Conservation (phyloP, 2,113 vertebrate genomes). For the Rissa tridactyla region DNA sequence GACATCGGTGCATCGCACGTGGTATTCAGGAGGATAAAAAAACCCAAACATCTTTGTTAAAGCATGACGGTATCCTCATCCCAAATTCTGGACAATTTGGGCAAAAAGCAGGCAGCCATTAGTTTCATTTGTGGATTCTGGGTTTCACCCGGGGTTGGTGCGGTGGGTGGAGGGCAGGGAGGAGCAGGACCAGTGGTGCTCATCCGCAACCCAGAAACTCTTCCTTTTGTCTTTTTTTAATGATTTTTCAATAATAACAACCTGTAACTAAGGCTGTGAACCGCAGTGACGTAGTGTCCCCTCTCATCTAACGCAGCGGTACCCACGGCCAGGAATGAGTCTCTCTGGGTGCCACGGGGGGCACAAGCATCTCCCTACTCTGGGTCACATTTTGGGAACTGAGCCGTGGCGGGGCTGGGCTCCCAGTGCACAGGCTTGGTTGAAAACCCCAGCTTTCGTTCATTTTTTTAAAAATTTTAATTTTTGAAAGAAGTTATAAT, state of each 20-base stretch:
- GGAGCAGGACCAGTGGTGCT: neutral
- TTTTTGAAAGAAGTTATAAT: neutral
- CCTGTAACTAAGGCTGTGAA: neutral
- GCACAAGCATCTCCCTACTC: neutral
- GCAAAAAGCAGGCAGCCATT: neutral
- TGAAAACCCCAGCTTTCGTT: neutral
- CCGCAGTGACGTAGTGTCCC: fast-evolving
- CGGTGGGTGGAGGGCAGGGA: neutral
- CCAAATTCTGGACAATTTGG: neutral
- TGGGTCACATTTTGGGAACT: fast-evolving
- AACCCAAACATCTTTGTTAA: neutral
- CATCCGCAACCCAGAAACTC: fast-evolving
- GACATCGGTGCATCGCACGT: fast-evolving
- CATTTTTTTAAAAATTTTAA: neutral
- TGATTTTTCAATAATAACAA: neutral
- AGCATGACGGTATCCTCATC: neutral
- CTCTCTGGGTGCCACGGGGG: fast-evolving
- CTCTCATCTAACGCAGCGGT: fast-evolving
- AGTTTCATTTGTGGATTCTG: fast-evolving
- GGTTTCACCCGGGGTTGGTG: fast-evolving
- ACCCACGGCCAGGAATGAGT: neutral
- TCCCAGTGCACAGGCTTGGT: fast-evolving
- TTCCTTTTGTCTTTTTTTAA: neutral
- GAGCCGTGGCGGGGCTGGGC: neutral
- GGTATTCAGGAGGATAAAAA: neutral